Percentiles rank a stretch among this genome's conserved stretches.
Evolutionary conservation across 2,797 vertebrate genomes (phyloP).

Genomic region (Pagetopsis macropterus): DNA sequence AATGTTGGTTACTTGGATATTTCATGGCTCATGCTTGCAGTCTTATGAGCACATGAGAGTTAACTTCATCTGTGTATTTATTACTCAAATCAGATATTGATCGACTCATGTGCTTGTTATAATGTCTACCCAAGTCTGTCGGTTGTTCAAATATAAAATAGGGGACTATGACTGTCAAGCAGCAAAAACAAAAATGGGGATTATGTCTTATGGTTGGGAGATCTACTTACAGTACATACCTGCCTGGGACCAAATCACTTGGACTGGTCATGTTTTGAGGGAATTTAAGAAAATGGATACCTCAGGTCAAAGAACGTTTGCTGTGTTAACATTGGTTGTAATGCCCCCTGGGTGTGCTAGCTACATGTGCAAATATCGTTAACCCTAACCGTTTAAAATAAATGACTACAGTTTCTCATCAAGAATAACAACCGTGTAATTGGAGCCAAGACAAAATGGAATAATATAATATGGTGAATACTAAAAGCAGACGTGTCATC

Average conservation of each 20-base stretch:
- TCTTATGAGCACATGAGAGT: neutral
- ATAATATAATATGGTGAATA: neutral
- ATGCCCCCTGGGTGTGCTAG: slow-evolving; percentile 42
- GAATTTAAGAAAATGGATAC: slow-evolving; percentile 77
- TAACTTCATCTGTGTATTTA: neutral
- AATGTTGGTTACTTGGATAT: slow-evolving; percentile 20
- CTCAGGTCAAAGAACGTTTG: slow-evolving; percentile 78
- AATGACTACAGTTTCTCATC: neutral
- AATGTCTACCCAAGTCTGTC: neutral
- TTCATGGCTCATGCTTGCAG: neutral
- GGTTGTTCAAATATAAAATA: neutral
- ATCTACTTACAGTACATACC: neutral
- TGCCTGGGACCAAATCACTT: slow-evolving; percentile 1
- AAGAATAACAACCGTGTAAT: accelerated
- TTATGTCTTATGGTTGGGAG: neutral
- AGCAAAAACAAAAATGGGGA: neutral
- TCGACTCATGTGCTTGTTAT: neutral
- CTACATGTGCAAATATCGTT: slow-evolving; percentile 39
- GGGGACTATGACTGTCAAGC: neutral
- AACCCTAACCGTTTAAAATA: neutral
- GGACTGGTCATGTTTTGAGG: slow-evolving; percentile 12
- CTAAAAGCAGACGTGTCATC: slow-evolving; percentile 64
- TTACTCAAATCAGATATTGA: neutral
- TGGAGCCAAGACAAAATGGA: accelerated
- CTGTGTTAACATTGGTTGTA: slow-evolving; percentile 55